These are phyloP conservation scores for Drosophila dunni DNA, from an alignment of 1,140 invertebrate genomes.

Conservation along the genomic window DNA sequence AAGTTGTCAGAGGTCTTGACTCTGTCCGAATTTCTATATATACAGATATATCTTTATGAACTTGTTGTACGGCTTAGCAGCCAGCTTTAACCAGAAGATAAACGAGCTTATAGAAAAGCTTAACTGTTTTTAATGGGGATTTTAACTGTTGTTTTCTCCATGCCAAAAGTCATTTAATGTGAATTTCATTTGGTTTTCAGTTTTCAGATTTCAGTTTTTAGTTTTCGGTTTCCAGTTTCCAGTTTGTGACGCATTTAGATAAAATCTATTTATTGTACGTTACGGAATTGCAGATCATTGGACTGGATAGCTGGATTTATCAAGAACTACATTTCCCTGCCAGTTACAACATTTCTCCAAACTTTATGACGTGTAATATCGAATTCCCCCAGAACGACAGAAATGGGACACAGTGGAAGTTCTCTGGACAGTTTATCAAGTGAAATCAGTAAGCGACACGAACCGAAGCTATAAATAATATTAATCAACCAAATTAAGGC, in stretches of 20 bases:
- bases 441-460: constrained; percentile 47
- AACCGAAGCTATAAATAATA: constrained; percentile 66
- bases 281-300: constrained; percentile 7
- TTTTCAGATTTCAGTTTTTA: too few species aligned
- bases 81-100: constrained; percentile 15
- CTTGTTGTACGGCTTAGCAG: constrained; percentile 19
- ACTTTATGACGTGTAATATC: too few species aligned
- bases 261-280: constrained; percentile 11
- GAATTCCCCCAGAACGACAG: too few species aligned
- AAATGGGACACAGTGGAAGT: constrained; percentile 63
- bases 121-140: constrained; percentile 34
- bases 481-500: constrained; percentile 48
- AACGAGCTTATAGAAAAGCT: constrained; percentile 19
- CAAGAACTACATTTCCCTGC: not conserved
- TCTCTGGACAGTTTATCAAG: constrained; percentile 51
- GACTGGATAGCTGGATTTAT: not conserved
- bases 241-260: constrained; percentile 15
- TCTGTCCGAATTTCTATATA: not conserved
- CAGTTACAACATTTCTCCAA: constrained; percentile 23
- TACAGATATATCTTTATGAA: not conserved
- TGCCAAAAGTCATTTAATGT: constrained; percentile 7
- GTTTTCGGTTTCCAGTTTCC: constrained; percentile 1
- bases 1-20: constrained; percentile 1
- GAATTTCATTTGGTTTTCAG: constrained; percentile 4
- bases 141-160: constrained; percentile 32